Evolutionary conservation across 2,113 vertebrate species (phyloP).

Genomic region (Rhipidura dahli): DNA sequence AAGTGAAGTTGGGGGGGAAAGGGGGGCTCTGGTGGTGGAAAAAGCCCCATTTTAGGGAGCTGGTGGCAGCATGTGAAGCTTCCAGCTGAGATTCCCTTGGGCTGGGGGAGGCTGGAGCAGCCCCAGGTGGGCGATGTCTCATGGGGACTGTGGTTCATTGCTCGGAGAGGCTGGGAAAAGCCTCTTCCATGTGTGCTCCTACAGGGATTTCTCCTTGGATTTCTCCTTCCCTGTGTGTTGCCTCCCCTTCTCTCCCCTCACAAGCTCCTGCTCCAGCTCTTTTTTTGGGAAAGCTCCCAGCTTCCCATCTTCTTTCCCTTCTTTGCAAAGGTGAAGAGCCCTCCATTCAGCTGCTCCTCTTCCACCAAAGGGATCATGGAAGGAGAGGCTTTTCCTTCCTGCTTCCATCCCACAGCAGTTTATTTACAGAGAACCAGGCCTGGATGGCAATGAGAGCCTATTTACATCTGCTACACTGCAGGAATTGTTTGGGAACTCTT

Average conservation of each 20-base stretch:
- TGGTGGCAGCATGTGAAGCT: not conserved
- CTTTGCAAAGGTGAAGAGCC: not conserved
- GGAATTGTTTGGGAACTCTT: not conserved
- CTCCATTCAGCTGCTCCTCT: not conserved
- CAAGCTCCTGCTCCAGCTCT: not conserved
- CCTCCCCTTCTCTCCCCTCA: not conserved
- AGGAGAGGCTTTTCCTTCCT: not conserved
- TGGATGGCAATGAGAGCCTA: not conserved
- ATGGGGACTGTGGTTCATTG: accelerated
- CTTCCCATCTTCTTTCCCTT: not conserved
- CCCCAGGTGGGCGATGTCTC: not conserved
- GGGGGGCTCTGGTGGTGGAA: not conserved
- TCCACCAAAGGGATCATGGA: not conserved
- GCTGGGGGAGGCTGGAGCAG: not conserved
- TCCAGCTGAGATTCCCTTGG: not conserved
- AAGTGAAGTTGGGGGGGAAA: not conserved
- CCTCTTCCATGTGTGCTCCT: accelerated
- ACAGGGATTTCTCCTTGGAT: not conserved
- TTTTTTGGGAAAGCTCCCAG: not conserved
- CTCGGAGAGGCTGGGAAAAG: not conserved
- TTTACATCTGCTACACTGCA: not conserved
- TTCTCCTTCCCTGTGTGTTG: not conserved
- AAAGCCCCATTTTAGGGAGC: not conserved
- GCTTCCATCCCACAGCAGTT: not conserved
- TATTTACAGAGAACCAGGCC: not conserved